Conservation (phyloP, 2,797 vertebrate species). For the Podarcis lilfordi region DNA sequence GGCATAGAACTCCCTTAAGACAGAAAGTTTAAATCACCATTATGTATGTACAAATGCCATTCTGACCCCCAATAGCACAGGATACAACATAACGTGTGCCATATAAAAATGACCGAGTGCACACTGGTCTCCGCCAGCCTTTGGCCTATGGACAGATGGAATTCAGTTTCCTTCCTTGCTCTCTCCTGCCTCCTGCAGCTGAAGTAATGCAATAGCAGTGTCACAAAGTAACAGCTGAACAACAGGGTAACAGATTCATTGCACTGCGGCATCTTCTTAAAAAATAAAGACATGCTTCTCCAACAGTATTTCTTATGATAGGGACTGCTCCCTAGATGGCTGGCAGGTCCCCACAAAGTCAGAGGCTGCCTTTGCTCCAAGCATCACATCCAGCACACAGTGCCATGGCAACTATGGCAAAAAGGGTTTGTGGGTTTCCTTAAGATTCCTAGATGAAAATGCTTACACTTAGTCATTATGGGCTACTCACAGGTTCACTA, state of each 20-base stretch:
- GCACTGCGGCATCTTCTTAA: conserved; percentile 33
- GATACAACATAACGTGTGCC: neutral
- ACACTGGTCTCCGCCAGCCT: conserved; percentile 4
- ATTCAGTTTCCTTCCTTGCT: conserved; percentile 70
- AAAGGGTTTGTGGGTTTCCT: conserved; percentile 62
- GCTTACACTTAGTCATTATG: conserved; percentile 70
- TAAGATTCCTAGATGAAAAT: conserved; percentile 73
- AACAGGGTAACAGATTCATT: conserved; percentile 41
- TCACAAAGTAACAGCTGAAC: conserved; percentile 76
- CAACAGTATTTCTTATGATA: conserved; percentile 32
- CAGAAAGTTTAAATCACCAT: conserved; percentile 19
- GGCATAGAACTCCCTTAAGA: conserved; percentile 23
- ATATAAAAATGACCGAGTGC: neutral
- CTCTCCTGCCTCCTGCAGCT: conserved; percentile 79
- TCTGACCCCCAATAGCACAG: conserved; percentile 24
- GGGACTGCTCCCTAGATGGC: conserved; percentile 29
- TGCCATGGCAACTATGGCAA: conserved; percentile 56
- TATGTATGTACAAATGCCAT: conserved; percentile 16
- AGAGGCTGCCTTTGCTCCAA: conserved; percentile 24
- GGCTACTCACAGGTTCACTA: conserved; percentile 73
- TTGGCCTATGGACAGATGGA: conserved; percentile 3
- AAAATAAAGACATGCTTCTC: conserved; percentile 49
- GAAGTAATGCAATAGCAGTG: conserved; percentile 80
- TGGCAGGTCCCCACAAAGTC: conserved; percentile 12
- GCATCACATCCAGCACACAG: conserved; percentile 29